phyloP scores from a whole-genome alignment of 1,140 invertebrate species.

The Drosophila sucinea region DNA sequence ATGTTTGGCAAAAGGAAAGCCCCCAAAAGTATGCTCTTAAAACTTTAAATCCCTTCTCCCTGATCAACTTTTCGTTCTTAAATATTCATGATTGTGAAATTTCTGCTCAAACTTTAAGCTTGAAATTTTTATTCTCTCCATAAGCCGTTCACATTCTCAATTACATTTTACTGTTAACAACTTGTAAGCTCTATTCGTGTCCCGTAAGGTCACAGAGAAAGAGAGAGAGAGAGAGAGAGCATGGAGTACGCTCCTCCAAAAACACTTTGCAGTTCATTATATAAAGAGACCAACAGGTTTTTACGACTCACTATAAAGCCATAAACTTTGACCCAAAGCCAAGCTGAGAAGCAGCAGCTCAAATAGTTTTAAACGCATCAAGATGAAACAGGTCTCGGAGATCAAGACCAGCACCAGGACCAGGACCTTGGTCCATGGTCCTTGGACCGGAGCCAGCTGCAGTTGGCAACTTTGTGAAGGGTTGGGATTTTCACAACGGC shows the following conservation, averaged over 20 bases:
- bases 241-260: neutral
- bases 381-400: constrained; percentile 31
- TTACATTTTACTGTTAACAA: constrained; percentile 64
- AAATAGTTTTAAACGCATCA: constrained; percentile 76
- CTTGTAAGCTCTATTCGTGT: constrained; percentile 52
- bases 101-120: neutral
- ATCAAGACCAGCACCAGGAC: neutral
- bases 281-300: constrained; percentile 66
- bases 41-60: neutral
- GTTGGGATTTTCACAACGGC: constrained; percentile 20
- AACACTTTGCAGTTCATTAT: constrained; percentile 56
- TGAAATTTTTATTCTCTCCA: constrained; percentile 9
- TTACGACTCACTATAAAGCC: constrained; percentile 68
- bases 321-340: constrained; percentile 80
- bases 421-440: neutral
- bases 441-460: constrained; percentile 45
- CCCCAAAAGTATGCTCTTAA: constrained; percentile 2
- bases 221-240: neutral
- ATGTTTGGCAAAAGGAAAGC: neutral
- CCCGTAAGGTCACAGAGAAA: neutral
- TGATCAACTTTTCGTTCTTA: neutral
- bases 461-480: constrained; percentile 44
- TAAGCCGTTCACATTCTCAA: constrained; percentile 39
- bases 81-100: neutral
- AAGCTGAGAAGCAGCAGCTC: constrained; percentile 74